Conservation (phyloP, 2,888 invertebrate genomes). For the Bedellia somnulentella region DNA sequence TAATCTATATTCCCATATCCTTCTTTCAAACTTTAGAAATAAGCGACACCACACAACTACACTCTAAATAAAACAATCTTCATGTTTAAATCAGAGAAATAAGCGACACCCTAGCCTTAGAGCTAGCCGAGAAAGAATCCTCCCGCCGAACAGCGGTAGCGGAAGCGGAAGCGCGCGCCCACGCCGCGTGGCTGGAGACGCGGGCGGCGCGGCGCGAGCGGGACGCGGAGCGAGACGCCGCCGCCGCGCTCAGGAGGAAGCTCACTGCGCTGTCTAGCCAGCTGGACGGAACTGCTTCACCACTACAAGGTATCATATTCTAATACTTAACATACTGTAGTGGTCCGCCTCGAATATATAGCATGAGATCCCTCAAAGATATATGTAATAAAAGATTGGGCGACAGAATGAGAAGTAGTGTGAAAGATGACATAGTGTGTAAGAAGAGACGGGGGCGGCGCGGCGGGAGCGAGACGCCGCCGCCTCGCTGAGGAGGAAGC, state of each 20-base stretch:
- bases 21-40: too few relatives aligned
- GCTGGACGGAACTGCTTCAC: conserved; percentile 20
- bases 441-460: conserved; percentile 81
- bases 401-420: too few relatives aligned
- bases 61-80: too few relatives aligned
- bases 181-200: conserved; percentile 84
- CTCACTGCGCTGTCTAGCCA: conserved; percentile 22
- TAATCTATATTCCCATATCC: too few relatives aligned
- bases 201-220: conserved; percentile 79
- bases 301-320: conserved; percentile 24
- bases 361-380: too few relatives aligned
- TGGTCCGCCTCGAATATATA: too few relatives aligned
- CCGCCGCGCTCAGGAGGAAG: conserved; percentile 32
- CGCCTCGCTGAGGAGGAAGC: conserved; percentile 31
- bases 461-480: conserved; percentile 63
- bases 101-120: conserved; percentile 73
- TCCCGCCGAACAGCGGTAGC: conserved; percentile 69
- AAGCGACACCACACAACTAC: too few relatives aligned
- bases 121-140: conserved; percentile 84
- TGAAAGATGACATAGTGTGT: conserved; percentile 86
- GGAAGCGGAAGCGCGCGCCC: conserved; percentile 79
- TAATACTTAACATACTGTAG: too few relatives aligned
- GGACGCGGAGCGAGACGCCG: conserved; percentile 66
- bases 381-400: too few relatives aligned
- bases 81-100: too few relatives aligned